A percentile compares a stretch with the other conserved stretches of the same genome.
phyloP scores from a whole-genome alignment of 2,797 vertebrate genomes.

The Eutrigla gurnardus region DNA sequence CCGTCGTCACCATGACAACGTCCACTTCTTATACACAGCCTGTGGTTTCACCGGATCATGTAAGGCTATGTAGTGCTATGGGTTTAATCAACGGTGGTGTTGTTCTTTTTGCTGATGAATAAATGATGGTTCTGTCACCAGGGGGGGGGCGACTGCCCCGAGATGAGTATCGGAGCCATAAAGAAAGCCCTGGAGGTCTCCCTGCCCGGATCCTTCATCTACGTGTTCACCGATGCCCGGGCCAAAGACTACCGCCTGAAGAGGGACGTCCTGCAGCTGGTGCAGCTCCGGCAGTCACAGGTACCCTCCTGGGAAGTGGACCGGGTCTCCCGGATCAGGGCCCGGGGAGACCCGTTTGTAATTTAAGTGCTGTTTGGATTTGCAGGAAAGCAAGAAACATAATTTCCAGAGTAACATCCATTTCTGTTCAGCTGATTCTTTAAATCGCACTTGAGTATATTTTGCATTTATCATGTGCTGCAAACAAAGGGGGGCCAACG shows the following conservation, averaged over 20 bases:
- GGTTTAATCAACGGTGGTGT: neutral
- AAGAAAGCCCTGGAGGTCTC: slow-evolving; percentile 92
- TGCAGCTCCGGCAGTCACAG: slow-evolving; percentile 95
- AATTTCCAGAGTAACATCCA: too few relatives aligned
- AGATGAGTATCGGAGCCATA: slow-evolving; percentile 97
- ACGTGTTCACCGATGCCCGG: slow-evolving; percentile 95
- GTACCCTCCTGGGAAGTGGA: slow-evolving; percentile 68
- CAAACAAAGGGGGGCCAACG: slow-evolving; percentile 36
- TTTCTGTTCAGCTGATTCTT: too few relatives aligned
- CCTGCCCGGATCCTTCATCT: slow-evolving; percentile 92
- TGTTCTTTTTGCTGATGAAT: neutral
- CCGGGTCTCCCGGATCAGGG: neutral
- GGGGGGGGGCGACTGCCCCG: slow-evolving; percentile 96
- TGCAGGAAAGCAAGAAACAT: neutral
- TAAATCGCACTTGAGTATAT: slow-evolving; percentile 4
- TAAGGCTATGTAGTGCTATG: neutral
- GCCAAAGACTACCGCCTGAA: slow-evolving; percentile 94
- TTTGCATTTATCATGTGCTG: slow-evolving; percentile 39
- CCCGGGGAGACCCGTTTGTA: too few relatives aligned
- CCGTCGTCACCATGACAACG: too few relatives aligned
- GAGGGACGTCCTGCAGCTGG: slow-evolving; percentile 89
- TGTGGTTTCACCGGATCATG: neutral
- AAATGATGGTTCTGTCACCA: slow-evolving; percentile 59
- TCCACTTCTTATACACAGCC: neutral
- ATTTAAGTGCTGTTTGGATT: neutral